Base-by-base conservation (phyloP, 2,113 vertebrate species). In the Neodontobutis hainanensis region DNA sequence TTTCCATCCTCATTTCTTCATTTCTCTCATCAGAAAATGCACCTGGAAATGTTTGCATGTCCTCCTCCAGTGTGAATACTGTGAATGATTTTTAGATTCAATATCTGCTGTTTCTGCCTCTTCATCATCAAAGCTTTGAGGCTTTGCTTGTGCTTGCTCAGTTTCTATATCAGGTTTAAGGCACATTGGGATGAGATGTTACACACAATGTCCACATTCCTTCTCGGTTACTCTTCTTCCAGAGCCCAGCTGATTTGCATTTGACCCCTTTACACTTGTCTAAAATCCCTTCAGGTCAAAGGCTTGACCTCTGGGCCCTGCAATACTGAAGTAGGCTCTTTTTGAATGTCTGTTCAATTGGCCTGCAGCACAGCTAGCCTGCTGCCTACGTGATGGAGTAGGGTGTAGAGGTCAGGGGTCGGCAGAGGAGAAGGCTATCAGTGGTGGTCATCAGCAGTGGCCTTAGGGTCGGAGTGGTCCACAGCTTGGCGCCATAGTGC, bases 401-500 rank as follows among this genome's bases (percentile, higher is more conserved):
- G 74, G 73, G 85, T 80, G 80, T 81, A 85, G 65, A 83, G 89
- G 83, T 85, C 73, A 67, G 67, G 67, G 72, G 68, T 82, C 78
- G 63, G 27, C 64, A n/a, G 59, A 59, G 65, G 67, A 79, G 71
- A 77, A 82, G 82, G 85, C 75, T 89, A 91, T 90, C 88, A 85
- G 0, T 40, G 90, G 90, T 89, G 90, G 90, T 89, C 90, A 92
- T 87, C 81, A 70, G 40, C 69, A 38, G 64, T 44, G 70, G 77
- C 69, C 81, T 65, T 1, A 44, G 66, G 82, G 72, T 70, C 59
- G 7, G 16, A 61, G 77, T 50, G 71, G 56, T 62, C 61, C 0
- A 7, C 56, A 79, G 56, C 69, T 70, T n/a, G 87, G 83, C 78
- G 83, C 87, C 87, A 74, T 70, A 47, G 71, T 76, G 78, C 80